Percentiles rank a stretch among this genome's conserved stretches.
phyloP scores from a whole-genome alignment of 2,888 invertebrate genomes.

The Diarsia rubi region DNA sequence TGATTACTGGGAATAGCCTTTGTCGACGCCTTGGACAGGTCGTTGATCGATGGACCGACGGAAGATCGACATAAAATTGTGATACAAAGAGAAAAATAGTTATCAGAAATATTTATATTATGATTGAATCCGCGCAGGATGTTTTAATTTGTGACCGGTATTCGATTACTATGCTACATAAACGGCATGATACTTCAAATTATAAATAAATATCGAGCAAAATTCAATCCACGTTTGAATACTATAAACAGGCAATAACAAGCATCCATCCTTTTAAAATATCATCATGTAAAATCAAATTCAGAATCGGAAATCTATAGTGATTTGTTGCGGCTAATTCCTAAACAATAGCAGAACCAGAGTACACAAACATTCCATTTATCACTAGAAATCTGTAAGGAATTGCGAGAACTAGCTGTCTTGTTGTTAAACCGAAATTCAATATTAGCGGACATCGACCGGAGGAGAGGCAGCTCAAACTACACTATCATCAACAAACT shows the following conservation, averaged over 20 bases:
- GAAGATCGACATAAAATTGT: neutral
- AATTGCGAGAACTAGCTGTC: constrained; percentile 36
- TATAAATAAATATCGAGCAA: neutral
- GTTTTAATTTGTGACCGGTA: constrained; percentile 8
- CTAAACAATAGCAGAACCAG: neutral
- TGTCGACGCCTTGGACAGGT: constrained; percentile 9
- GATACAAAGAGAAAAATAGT: neutral
- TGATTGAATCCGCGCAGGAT: neutral
- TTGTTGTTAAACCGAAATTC: constrained; percentile 73
- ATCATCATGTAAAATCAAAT: neutral
- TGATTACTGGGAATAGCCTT: constrained; percentile 12
- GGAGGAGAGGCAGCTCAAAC: constrained; percentile 64
- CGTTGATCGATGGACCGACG: constrained; percentile 35
- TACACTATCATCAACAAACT: constrained; percentile 73
- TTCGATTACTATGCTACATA: neutral
- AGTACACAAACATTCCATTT: neutral
- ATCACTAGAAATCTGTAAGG: neutral
- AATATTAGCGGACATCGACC: constrained; percentile 70
- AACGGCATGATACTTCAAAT: constrained; percentile 15
- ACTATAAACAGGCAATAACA: neutral
- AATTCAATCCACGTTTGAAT: neutral
- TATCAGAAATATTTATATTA: constrained; percentile 8
- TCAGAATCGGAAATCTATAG: neutral
- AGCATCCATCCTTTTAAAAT: neutral
- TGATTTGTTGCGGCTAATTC: neutral